phyloP scores from a whole-genome alignment of 2,888 invertebrate genomes.

The Sminthurides aquaticus region DNA sequence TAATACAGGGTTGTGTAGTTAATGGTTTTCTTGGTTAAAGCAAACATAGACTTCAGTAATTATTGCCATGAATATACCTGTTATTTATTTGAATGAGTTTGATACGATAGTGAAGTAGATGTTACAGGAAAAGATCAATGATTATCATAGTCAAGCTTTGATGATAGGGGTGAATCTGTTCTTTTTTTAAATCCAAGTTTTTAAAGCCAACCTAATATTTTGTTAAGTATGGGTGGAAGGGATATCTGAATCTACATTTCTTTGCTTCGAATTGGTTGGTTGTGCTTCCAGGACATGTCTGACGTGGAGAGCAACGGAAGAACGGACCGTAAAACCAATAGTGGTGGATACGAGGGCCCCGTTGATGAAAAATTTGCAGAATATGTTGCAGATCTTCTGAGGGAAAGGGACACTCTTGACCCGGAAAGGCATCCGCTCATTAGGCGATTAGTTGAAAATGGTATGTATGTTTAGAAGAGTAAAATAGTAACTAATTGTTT shows the following conservation, averaged over 20 bases:
- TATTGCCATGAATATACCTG: too few species aligned
- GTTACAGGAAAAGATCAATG: too few species aligned
- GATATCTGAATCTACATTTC: background rate
- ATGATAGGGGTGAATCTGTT: background rate
- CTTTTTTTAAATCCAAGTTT: too few species aligned
- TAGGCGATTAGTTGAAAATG: constrained; percentile 27
- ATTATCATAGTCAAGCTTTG: too few species aligned
- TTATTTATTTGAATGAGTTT: too few species aligned
- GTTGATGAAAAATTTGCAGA: constrained; percentile 59
- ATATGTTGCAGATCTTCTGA: constrained; percentile 65
- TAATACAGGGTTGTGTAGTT: too few species aligned
- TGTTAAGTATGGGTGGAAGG: too few species aligned
- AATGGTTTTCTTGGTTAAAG: too few species aligned
- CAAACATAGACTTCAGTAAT: too few species aligned
- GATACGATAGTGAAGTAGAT: too few species aligned
- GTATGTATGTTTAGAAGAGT: constrained; percentile 12
- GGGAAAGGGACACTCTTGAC: constrained; percentile 62
- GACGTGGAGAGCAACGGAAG: constrained; percentile 19
- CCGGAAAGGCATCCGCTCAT: constrained; percentile 46
- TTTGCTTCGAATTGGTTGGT: background rate
- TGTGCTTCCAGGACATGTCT: background rate
- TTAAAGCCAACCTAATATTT: too few species aligned
- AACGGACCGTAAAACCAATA: background rate
- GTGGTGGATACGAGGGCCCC: constrained; percentile 28
- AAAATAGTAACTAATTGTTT: background rate